phyloP scores from a whole-genome alignment of 2,113 vertebrate species.

The Prietella phreatophila region DNA sequence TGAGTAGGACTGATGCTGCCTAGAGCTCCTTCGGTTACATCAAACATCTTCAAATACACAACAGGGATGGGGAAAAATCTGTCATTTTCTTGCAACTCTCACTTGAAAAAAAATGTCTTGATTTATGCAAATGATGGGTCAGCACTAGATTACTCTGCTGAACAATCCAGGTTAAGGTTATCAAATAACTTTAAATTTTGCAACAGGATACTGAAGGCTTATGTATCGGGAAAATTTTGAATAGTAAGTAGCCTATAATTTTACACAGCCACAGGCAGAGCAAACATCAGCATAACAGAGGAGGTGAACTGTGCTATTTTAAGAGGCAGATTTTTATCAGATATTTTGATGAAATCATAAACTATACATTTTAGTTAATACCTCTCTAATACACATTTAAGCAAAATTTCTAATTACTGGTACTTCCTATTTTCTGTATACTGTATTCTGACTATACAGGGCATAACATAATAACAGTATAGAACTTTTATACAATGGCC shows the following conservation, averaged over 20 bases:
- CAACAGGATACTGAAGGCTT: not conserved
- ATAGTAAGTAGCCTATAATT: not conserved
- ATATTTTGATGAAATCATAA: not conserved
- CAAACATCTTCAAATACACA: constrained; percentile 83
- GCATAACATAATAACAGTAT: not conserved
- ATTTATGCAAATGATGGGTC: not conserved
- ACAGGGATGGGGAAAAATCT: not conserved
- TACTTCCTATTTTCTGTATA: not conserved
- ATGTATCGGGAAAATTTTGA: not conserved
- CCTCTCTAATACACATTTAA: not conserved
- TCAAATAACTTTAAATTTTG: not conserved
- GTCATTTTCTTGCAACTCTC: not conserved
- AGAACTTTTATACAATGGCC: not conserved
- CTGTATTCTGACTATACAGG: not conserved
- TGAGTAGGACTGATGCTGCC: constrained; percentile 88
- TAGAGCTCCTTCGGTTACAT: constrained; percentile 89
- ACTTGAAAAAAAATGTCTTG: not conserved
- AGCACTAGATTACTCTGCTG: not conserved
- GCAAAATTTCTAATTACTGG: not conserved
- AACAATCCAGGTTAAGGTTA: not conserved
- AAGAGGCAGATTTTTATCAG: not conserved
- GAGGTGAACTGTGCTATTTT: not conserved
- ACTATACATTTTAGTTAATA: not conserved
- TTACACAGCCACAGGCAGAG: not conserved
- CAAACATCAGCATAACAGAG: not conserved